Conservation (phyloP, 1,140 invertebrate species). For the Apis dorsata region DNA sequence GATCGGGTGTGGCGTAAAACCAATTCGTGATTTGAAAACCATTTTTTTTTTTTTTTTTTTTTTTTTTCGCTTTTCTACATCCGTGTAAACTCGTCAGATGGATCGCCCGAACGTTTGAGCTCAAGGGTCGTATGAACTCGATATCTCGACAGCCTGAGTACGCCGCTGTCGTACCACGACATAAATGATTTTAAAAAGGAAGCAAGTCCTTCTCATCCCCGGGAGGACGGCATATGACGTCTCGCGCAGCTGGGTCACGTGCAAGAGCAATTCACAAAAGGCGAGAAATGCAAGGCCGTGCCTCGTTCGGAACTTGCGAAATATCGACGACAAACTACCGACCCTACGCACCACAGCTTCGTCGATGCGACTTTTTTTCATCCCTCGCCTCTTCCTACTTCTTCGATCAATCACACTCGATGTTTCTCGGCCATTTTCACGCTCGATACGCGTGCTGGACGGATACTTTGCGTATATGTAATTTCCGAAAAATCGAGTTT, state of each 20-base stretch:
- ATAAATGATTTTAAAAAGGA: conserved; percentile 60
- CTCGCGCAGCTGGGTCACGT: conserved; percentile 34
- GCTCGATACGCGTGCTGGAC: too few species aligned
- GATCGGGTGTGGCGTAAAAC: conserved; percentile 45
- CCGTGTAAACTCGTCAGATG: conserved; percentile 50
- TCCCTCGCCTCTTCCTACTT: not conserved
- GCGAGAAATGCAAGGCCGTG: conserved; percentile 25
- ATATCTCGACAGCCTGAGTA: conserved; percentile 58
- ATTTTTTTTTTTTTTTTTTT: conserved; percentile 17
- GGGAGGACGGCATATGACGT: conserved; percentile 3
- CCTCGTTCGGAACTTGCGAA: conserved; percentile 15
- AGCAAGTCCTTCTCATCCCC: conserved; percentile 33
- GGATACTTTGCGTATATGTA: too few species aligned
- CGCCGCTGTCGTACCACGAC: conserved; percentile 52
- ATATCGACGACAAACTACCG: conserved; percentile 33
- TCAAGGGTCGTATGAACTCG: conserved; percentile 56
- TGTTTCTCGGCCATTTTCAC: too few species aligned
- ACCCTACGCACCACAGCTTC: not conserved
- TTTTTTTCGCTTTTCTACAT: conserved; percentile 39
- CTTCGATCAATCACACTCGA: not conserved
- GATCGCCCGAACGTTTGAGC: conserved; percentile 45
- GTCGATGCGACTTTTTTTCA: too few species aligned
- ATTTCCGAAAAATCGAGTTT: too few species aligned
- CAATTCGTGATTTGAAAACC: conserved; percentile 52
- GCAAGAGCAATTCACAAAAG: conserved; percentile 28